phyloP scores from a whole-genome alignment of 2,888 invertebrate genomes.

The Furcula furcula region DNA sequence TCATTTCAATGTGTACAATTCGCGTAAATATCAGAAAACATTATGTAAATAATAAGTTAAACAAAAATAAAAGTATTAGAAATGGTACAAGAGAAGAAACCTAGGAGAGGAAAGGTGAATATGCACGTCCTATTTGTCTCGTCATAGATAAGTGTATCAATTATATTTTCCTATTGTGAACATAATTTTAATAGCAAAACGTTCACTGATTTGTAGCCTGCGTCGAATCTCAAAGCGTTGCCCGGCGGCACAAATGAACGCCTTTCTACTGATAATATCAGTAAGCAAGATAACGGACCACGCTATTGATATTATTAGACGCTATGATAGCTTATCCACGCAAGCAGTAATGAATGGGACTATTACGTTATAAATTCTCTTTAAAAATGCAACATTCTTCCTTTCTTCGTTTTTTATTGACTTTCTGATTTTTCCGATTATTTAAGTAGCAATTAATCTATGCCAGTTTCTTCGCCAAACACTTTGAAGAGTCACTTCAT shows the following conservation, averaged over 20 bases:
- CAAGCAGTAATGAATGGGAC: slow-evolving; percentile 9
- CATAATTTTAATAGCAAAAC: slow-evolving; percentile 19
- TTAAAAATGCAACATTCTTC: neutral
- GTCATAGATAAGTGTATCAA: no score
- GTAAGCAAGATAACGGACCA: slow-evolving; percentile 33
- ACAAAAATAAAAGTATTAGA: no score
- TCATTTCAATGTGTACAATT: no score
- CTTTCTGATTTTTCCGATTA: neutral
- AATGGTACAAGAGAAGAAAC: no score
- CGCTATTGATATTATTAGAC: slow-evolving; percentile 38
- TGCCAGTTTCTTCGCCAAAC: no score
- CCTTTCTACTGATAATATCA: slow-evolving; percentile 17
- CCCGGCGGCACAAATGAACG: slow-evolving; percentile 38
- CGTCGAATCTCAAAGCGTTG: slow-evolving; percentile 57
- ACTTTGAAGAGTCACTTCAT: no score
- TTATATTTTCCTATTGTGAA: no score
- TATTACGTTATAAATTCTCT: neutral
- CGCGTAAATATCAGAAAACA: no score
- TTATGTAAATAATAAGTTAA: no score
- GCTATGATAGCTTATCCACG: slow-evolving; percentile 16
- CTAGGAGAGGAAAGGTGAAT: no score
- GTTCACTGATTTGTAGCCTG: slow-evolving; percentile 52
- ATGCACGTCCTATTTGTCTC: no score
- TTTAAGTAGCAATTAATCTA: no score
- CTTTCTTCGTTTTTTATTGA: neutral